phyloP scores from a whole-genome alignment of 2,888 invertebrate species.

The Lottia gigantea region DNA sequence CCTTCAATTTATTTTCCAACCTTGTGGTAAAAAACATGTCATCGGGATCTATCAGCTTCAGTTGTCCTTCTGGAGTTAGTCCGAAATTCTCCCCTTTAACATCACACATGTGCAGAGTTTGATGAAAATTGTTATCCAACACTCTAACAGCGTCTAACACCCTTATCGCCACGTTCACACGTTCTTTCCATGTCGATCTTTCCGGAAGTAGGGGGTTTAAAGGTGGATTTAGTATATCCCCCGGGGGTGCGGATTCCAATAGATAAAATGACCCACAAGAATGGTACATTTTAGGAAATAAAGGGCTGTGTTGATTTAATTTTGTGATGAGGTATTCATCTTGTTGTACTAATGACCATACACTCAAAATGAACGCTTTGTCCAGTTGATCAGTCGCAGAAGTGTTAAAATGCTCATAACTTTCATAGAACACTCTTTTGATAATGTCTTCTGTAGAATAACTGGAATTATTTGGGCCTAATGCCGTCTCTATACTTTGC shows the following conservation, averaged over 20 bases:
- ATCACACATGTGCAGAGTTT: slow-evolving; percentile 78
- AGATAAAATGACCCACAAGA: slow-evolving; percentile 78
- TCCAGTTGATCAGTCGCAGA: background rate
- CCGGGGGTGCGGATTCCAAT: slow-evolving; percentile 73
- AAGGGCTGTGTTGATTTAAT: slow-evolving; percentile 73
- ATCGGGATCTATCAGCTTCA: slow-evolving; percentile 75
- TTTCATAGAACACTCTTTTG: slow-evolving; percentile 27
- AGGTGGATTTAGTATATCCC: slow-evolving; percentile 35
- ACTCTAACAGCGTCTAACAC: slow-evolving; percentile 75
- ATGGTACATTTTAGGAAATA: slow-evolving; percentile 77
- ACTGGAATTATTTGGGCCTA: slow-evolving; percentile 20
- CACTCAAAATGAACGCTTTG: slow-evolving; percentile 61
- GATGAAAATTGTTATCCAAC: slow-evolving; percentile 73
- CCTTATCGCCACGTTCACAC: slow-evolving; percentile 64
- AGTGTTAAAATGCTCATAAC: slow-evolving; percentile 17
- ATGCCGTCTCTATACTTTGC: slow-evolving; percentile 15
- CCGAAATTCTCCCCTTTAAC: slow-evolving; percentile 78
- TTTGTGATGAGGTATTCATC: slow-evolving; percentile 77
- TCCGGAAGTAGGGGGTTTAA: slow-evolving; percentile 43
- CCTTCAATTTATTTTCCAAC: too few species aligned
- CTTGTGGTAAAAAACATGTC: slow-evolving; percentile 72
- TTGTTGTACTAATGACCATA: slow-evolving; percentile 76
- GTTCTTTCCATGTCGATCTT: slow-evolving; percentile 38
- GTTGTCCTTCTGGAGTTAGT: slow-evolving; percentile 63
- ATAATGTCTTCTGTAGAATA: slow-evolving; percentile 13